Evolutionary conservation across 2,113 vertebrate species (phyloP).

Genomic region (Microcebus jonahi): DNA sequence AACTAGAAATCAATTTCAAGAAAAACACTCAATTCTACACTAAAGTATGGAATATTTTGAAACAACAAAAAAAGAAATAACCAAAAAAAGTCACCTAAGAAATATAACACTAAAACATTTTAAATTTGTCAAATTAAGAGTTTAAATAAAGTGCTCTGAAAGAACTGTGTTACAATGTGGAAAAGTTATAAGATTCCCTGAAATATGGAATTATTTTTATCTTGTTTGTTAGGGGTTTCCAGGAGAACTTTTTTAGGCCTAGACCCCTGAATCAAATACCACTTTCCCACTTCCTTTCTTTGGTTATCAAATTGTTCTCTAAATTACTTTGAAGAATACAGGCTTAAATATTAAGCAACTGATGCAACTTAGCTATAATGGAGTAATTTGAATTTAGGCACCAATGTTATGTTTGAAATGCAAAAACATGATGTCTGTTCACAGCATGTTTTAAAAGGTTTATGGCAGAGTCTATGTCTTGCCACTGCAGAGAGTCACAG

Average conservation of each 20-base stretch:
- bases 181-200: not conserved
- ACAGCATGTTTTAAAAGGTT: not conserved
- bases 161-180: not conserved
- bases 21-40: too few relatives aligned
- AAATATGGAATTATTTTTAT: not conserved
- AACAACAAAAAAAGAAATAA: too few relatives aligned
- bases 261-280: not conserved
- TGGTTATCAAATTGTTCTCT: not conserved
- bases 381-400: not conserved
- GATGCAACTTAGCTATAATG: not conserved
- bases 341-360: not conserved
- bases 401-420: not conserved
- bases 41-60: too few relatives aligned
- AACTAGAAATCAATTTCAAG: too few relatives aligned
- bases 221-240: not conserved
- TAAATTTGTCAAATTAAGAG: not conserved
- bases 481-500: not conserved
- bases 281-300: not conserved
- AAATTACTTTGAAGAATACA: not conserved
- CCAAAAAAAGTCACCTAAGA: not conserved
- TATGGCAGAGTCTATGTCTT: not conserved
- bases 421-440: not conserved
- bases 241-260: not conserved
- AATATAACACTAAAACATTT: not conserved
- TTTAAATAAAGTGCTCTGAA: not conserved